These are phyloP conservation scores for Cheilosia variabilis DNA, from an alignment of 2,888 invertebrate genomes.

Conservation along the genomic window DNA sequence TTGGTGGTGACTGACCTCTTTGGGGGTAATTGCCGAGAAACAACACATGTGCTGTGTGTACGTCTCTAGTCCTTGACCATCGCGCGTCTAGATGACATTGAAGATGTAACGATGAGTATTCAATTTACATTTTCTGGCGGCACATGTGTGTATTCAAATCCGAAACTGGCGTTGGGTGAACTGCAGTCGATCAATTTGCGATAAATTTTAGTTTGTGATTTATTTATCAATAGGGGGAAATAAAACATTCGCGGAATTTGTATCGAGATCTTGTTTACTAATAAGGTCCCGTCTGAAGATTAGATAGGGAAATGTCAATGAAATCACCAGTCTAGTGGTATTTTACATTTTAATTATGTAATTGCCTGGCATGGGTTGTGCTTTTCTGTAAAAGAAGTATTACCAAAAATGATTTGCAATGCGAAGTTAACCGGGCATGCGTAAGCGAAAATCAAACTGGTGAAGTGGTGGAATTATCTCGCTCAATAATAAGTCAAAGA, in stretches of 20 bases:
- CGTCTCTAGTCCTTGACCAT: constrained; percentile 65
- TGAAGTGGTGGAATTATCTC: too few species aligned
- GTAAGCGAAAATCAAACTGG: too few species aligned
- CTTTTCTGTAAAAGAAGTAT: background rate
- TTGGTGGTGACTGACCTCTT: constrained; percentile 45
- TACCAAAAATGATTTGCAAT: background rate
- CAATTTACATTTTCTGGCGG: background rate
- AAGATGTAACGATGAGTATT: background rate
- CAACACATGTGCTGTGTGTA: background rate
- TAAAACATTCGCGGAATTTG: background rate
- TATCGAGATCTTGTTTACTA: constrained; percentile 6
- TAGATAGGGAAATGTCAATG: constrained; percentile 9
- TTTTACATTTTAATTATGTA: constrained; percentile 6
- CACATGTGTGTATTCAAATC: background rate
- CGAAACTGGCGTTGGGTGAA: background rate
- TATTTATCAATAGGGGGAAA: constrained; percentile 16
- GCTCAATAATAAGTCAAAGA: too few species aligned
- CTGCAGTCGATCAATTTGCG: too few species aligned
- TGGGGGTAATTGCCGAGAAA: background rate
- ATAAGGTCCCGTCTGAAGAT: background rate
- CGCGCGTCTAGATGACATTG: constrained; percentile 5
- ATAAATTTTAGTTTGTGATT: background rate
- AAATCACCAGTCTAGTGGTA: background rate
- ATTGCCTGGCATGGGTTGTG: background rate
- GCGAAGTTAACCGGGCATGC: too few species aligned